These are phyloP conservation scores for Camponotus fellah DNA, from an alignment of 2,888 invertebrate genomes.

Conservation along the genomic window DNA sequence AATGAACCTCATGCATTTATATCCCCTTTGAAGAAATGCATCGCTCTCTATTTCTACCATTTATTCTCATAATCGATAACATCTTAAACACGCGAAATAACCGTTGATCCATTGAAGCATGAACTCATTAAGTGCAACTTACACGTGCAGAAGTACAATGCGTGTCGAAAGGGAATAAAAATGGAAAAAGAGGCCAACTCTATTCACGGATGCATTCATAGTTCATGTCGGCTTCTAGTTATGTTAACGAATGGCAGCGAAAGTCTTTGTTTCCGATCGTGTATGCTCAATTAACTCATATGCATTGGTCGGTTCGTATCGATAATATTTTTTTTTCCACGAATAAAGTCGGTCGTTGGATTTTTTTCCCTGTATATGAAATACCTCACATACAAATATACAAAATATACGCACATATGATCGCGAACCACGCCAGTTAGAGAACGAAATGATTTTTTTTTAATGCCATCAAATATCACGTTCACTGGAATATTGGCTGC, in stretches of 20 bases:
- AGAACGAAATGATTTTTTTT: slow-evolving; percentile 25
- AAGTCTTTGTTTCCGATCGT: slow-evolving; percentile 44
- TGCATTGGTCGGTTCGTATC: neutral
- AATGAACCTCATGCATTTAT: slow-evolving; percentile 43
- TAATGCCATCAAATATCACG: slow-evolving; percentile 7
- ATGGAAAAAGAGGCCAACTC: slow-evolving; percentile 1
- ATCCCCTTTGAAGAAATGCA: slow-evolving; percentile 38
- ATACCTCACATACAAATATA: neutral
- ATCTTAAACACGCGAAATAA: slow-evolving; percentile 47
- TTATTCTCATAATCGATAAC: slow-evolving; percentile 53
- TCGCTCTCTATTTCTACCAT: slow-evolving; percentile 42
- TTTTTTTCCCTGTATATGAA: neutral
- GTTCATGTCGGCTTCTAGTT: slow-evolving; percentile 24
- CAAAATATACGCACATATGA: neutral
- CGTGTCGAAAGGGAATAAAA: slow-evolving; percentile 18
- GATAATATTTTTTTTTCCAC: slow-evolving; percentile 31
- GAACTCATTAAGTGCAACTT: slow-evolving; percentile 43
- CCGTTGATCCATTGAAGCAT: slow-evolving; percentile 21
- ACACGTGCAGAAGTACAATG: slow-evolving; percentile 40
- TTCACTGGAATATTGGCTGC: neutral
- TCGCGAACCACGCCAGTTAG: neutral
- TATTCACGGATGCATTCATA: slow-evolving; percentile 42
- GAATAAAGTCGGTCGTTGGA: slow-evolving; percentile 34
- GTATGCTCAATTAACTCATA: slow-evolving; percentile 41
- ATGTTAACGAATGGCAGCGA: slow-evolving; percentile 10